Evolutionary conservation across 2,113 vertebrate genomes (phyloP).

Genomic region (Paralichthys olivaceus): DNA sequence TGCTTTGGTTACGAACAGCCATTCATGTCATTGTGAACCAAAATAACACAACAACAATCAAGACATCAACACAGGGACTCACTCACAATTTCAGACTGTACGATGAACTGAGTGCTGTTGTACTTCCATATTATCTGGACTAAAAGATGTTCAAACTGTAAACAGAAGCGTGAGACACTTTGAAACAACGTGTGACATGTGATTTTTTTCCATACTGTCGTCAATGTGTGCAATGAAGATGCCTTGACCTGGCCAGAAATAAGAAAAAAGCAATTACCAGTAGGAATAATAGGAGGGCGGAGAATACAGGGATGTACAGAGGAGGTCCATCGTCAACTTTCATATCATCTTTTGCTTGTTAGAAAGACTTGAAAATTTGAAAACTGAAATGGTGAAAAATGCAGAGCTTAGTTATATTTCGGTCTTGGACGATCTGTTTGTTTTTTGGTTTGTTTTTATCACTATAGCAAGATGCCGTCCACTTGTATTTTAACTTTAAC

Average conservation of each 20-base stretch:
- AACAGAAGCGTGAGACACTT: slow-evolving; percentile 64
- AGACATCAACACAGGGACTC: slow-evolving; percentile 47
- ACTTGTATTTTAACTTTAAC: slow-evolving; percentile 75
- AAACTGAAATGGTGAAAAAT: slow-evolving; percentile 49
- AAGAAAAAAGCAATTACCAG: slow-evolving; percentile 57
- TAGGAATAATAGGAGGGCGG: slow-evolving; percentile 47
- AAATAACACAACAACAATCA: slow-evolving; percentile 57
- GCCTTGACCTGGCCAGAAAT: slow-evolving; percentile 64
- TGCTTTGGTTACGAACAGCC: slow-evolving; percentile 49
- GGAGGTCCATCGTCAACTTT: slow-evolving; percentile 63
- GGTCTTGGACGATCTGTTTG: slow-evolving; percentile 58
- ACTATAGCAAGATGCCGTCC: slow-evolving; percentile 71
- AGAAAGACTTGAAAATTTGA: slow-evolving; percentile 48
- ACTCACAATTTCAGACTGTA: slow-evolving; percentile 52
- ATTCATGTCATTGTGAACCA: slow-evolving; percentile 60
- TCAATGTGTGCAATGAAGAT: slow-evolving; percentile 71
- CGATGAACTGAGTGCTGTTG: slow-evolving; percentile 58
- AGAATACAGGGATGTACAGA: slow-evolving; percentile 78
- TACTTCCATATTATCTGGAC: slow-evolving; percentile 67
- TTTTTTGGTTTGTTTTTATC: slow-evolving; percentile 57
- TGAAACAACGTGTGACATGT: slow-evolving; percentile 65
- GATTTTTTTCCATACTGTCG: slow-evolving; percentile 59
- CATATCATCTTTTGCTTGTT: slow-evolving; percentile 54
- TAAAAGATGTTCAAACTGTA: slow-evolving; percentile 59
- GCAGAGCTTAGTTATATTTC: slow-evolving; percentile 68